Evolutionary conservation across 2,888 invertebrate species (phyloP), one percentile per base, ranked within the genome.

Genomic region (Mesopsocus fuscifrons): DNA sequence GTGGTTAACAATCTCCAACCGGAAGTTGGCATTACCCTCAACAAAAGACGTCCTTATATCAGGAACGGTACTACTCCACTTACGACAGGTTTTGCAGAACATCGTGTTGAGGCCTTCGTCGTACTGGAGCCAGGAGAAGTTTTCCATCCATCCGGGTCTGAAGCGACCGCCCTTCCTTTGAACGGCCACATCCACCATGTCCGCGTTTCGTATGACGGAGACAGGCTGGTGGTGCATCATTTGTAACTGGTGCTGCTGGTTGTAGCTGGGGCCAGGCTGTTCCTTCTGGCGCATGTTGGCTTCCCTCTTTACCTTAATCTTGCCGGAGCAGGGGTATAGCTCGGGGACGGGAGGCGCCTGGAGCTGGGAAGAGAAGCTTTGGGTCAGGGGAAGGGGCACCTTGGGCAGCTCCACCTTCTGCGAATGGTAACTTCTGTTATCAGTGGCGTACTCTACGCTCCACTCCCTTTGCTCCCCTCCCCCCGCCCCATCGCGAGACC

Each of bases 1-100:
- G 59, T 80, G 80, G 57, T 80, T 79, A 38, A 81, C 72, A 52
- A 80, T 80, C 63, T 80, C 80, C 47, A 79, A 63, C 42, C 79
- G 67, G 60, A 80, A 80, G 59, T 80, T 80, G 38, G 74, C 69
- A 53, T 77, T 81, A 45, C 80, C 80, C 53, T 75, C 74, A n/a
- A 78, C 76, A 52, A 81, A 81, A 1, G 78, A 78, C n/a, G 80
- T 80, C 45, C 78, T 68, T 52, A 76, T 76, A 47, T 77, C 74
- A 11, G 77, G 72, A 50, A 77, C 64, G 17, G 71, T 69, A 40
- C 69, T 68, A 42, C 77, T 75, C 78, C 79, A 80, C 52, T 75
- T 76, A 47, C 79, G 66, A 54, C 79, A 80, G 53, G 71, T 75
- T 52, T 71, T 74, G 57, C 80, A 80, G 57, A 64, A 80, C 80